Evolutionary conservation across 2,113 vertebrate species (phyloP), one percentile per base, ranked within the genome.

Genomic region (Thunnus maccoyii): DNA sequence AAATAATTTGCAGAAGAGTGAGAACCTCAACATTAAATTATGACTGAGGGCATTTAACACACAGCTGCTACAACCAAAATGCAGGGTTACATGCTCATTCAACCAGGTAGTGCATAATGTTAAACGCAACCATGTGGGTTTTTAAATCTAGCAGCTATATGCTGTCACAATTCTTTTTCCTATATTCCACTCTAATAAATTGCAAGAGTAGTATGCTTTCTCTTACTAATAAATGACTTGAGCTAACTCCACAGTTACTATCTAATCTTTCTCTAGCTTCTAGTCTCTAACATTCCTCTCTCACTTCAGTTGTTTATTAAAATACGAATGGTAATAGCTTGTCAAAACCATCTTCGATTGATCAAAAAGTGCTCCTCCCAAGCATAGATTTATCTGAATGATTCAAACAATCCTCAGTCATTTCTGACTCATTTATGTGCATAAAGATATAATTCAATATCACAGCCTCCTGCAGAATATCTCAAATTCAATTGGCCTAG

Each of bases 361-460:
- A 77, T 74, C n/a, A 27, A 47, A 46, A 46, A 67, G 3, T 1
- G 52, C 11, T n/a, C 56, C 5, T 65, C 44, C 50, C 13, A 36
- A 22, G n/a, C 13, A 55, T 32, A 18, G 32, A 73, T 72, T 74
- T 18, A 75, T 60, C 12, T 1, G 0, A 81, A 48, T 30, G 52
- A 70, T 47, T 62, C 54, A 44, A 84, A 79, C 52, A 77, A 46
- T 32, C 15, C 47, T 12, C 27, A 76, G 71, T 82, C 1, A 61
- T 55, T 70, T 76, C 54, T 69, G 63, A 72, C 18, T 51, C 17
- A 11, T 66, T 52, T 61, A 61, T 68, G 57, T 68, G 36, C 27
- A 65, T 20, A 52, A 44, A 70, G 12, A 68, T 14, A 20, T 66
- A 69, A 81, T 75, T 77, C 63, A 74, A 80, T 80, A 79, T 55